These are phyloP conservation scores for Antennarius striatus DNA, from an alignment of 2,113 vertebrate genomes.

Conservation along the genomic window DNA sequence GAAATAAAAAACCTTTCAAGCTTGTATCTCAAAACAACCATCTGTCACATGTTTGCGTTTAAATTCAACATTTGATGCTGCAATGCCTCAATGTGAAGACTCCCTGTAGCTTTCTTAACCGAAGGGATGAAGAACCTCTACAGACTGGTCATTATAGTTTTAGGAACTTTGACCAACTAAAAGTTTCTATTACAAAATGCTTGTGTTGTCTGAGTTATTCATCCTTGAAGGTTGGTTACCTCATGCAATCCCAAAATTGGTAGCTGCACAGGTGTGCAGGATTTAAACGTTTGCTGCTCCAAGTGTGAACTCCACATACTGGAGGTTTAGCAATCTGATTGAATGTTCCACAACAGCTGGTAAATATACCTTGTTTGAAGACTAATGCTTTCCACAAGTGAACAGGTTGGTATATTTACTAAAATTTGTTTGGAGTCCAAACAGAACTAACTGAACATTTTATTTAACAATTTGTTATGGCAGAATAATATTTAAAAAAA, in stretches of 20 bases:
- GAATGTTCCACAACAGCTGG: not conserved
- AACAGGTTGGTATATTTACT: not conserved
- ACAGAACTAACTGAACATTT: too few species aligned
- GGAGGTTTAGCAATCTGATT: not conserved
- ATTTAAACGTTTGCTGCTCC: too few species aligned
- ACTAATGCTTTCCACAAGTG: not conserved
- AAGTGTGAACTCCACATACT: not conserved
- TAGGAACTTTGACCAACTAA: too few species aligned
- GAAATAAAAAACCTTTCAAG: constrained; percentile 14
- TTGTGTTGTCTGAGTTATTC: not conserved
- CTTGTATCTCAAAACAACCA: constrained; percentile 8
- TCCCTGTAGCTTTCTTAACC: too few species aligned
- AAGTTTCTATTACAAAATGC: too few species aligned
- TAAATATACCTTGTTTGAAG: not conserved
- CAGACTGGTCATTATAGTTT: too few species aligned
- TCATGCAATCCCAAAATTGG: not conserved
- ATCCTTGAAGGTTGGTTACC: not conserved
- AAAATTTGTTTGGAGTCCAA: not conserved
- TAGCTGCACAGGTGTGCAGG: not conserved
- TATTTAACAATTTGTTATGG: too few species aligned
- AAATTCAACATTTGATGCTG: not conserved
- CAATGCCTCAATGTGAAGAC: too few species aligned
- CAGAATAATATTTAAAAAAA: too few species aligned
- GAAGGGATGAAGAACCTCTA: too few species aligned
- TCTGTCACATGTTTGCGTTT: constrained; percentile 29